phyloP scores from a whole-genome alignment of 2,888 invertebrate species.

The Metallyticus violacea region DNA sequence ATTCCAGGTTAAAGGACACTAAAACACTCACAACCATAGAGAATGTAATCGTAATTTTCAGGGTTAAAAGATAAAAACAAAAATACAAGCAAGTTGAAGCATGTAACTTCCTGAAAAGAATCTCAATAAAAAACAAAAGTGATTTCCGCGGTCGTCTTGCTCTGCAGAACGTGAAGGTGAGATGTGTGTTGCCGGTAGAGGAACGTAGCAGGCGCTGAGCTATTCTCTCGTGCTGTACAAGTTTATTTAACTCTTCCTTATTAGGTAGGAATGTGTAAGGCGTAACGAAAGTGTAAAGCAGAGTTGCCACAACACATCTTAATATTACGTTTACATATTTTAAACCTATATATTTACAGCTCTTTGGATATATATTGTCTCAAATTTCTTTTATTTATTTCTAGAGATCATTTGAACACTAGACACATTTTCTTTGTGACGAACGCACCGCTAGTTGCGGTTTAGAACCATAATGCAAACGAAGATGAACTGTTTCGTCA shows the following conservation, averaged over 20 bases:
- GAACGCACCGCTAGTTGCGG: too few species aligned
- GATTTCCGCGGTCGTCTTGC: neutral
- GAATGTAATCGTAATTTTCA: neutral
- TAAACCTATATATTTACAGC: too few species aligned
- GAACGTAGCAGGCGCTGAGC: neutral
- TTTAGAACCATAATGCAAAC: too few species aligned
- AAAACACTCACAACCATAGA: too few species aligned
- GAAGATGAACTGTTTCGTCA: too few species aligned
- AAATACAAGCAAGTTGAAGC: neutral
- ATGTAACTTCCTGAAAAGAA: neutral
- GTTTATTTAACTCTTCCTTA: neutral
- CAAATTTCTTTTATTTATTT: too few species aligned
- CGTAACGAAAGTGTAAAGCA: too few species aligned
- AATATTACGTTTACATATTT: too few species aligned
- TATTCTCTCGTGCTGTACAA: neutral
- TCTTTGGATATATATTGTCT: too few species aligned
- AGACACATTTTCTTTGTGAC: too few species aligned
- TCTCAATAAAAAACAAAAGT: neutral
- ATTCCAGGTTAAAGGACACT: neutral
- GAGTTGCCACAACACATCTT: too few species aligned
- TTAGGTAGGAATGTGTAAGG: neutral
- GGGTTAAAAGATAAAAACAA: neutral
- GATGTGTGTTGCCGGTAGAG: neutral
- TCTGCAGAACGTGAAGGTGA: neutral
- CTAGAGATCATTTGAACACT: too few species aligned